These are phyloP conservation scores for Cheilosia urbana DNA, from an alignment of 2,888 invertebrate species.

Conservation along the genomic window DNA sequence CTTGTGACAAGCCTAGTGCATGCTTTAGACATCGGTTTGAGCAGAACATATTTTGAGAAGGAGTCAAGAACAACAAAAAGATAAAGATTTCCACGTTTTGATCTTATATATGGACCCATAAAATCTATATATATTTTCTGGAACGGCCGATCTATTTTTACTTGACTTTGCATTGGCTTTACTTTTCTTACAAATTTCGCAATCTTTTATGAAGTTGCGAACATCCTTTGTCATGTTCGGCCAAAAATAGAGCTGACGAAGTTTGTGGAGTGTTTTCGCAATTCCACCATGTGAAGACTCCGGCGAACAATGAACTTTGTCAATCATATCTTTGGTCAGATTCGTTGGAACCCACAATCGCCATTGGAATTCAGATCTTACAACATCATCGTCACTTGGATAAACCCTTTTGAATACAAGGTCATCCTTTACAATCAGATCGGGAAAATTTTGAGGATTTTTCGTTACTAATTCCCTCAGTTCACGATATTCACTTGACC, in stretches of 20 bases:
- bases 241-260: neutral
- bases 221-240: neutral
- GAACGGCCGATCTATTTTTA: neutral
- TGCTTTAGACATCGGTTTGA: neutral
- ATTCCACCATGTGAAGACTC: neutral
- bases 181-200: slow-evolving; percentile 1
- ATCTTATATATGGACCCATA: neutral
- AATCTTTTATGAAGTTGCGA: neutral
- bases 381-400: neutral
- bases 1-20: neutral
- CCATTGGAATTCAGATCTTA: slow-evolving; percentile 8
- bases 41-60: neutral
- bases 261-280: neutral
- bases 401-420: neutral
- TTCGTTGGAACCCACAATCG: neutral
- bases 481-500: neutral
- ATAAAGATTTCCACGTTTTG: neutral
- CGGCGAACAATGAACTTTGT: neutral
- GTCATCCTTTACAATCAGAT: neutral
- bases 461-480: neutral
- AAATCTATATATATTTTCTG: slow-evolving; percentile 10
- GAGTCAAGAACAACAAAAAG: neutral
- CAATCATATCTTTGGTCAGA: neutral
- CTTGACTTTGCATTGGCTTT: neutral
- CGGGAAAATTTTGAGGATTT: neutral